These are phyloP conservation scores for Muscina levida DNA, from an alignment of 2,888 invertebrate species.

Conservation along the genomic window DNA sequence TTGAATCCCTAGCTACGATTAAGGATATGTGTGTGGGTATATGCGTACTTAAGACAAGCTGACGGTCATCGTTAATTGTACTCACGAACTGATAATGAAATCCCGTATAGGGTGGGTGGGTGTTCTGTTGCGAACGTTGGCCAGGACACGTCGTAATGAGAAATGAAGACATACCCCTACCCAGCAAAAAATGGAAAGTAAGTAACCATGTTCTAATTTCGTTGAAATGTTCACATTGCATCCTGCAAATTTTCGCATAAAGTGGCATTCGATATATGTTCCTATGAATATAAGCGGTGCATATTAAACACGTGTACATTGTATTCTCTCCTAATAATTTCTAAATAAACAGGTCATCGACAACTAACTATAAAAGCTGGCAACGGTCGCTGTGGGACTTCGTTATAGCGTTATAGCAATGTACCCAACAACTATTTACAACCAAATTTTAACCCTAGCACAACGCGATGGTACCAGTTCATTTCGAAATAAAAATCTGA, in stretches of 20 bases:
- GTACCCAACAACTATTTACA: too few species aligned
- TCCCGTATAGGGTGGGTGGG: constrained; percentile 21
- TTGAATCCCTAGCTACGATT: constrained; percentile 9
- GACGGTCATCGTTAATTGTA: constrained; percentile 35
- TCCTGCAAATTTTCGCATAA: background rate
- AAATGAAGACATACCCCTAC: too few species aligned
- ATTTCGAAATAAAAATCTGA: too few species aligned
- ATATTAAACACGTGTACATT: too few species aligned
- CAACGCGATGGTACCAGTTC: too few species aligned
- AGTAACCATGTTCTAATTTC: background rate
- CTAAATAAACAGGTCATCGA: too few species aligned
- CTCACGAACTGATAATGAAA: constrained; percentile 35
- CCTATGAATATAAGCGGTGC: too few species aligned
- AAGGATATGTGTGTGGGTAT: constrained; percentile 18
- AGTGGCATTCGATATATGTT: background rate
- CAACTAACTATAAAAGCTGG: too few species aligned
- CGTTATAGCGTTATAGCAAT: too few species aligned
- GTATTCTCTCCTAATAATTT: too few species aligned
- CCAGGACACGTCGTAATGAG: background rate
- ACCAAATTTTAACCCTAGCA: too few species aligned
- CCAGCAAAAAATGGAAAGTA: background rate
- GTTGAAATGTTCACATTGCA: constrained; percentile 1
- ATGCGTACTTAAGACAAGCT: constrained; percentile 36
- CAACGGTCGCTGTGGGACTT: too few species aligned
- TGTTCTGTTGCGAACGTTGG: background rate